Evolutionary conservation across 53 echinoderm and acorn worm genomes (phyloP).

Genomic region (Stichopus horrens): DNA sequence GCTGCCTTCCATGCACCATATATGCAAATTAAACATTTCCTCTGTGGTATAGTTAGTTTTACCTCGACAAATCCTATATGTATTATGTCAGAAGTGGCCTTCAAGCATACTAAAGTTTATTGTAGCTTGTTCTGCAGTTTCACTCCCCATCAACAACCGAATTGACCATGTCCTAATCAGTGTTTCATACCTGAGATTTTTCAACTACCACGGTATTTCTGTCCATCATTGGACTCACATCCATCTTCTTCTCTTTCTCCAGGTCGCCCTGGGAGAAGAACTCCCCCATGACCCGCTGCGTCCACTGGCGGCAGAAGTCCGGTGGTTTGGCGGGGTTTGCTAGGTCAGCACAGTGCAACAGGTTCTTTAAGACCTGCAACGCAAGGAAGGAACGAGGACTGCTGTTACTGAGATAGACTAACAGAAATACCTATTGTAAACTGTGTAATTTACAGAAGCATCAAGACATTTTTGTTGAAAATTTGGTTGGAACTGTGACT

Average conservation of each 20-base stretch:
- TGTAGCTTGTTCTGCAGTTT: neutral
- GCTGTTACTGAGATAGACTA: too few relatives aligned
- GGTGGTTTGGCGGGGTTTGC: slow-evolving; percentile 91
- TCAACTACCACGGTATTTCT: slow-evolving; percentile 85
- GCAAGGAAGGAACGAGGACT: neutral
- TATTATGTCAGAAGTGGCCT: too few relatives aligned
- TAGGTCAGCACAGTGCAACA: slow-evolving; percentile 93
- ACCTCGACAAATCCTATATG: neutral
- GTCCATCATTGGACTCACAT: slow-evolving; percentile 97
- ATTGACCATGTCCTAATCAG: neutral
- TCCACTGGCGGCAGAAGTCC: slow-evolving; percentile 83
- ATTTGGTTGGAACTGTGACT: too few relatives aligned
- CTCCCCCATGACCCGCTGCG: slow-evolving; percentile 85
- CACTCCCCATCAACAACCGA: neutral
- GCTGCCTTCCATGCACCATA: too few relatives aligned
- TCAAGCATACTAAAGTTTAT: too few relatives aligned
- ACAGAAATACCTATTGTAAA: too few relatives aligned
- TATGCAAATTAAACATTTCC: too few relatives aligned
- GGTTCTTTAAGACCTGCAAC: slow-evolving; percentile 83
- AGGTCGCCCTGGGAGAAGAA: slow-evolving; percentile 92
- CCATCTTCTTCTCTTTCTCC: slow-evolving; percentile 78
- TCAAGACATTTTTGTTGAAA: too few relatives aligned
- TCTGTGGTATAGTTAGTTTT: too few relatives aligned
- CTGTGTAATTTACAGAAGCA: too few relatives aligned
- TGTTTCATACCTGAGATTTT: slow-evolving; percentile 78